phyloP scores from a whole-genome alignment of 2,888 invertebrate genomes.

The Marronus borbonicus region DNA sequence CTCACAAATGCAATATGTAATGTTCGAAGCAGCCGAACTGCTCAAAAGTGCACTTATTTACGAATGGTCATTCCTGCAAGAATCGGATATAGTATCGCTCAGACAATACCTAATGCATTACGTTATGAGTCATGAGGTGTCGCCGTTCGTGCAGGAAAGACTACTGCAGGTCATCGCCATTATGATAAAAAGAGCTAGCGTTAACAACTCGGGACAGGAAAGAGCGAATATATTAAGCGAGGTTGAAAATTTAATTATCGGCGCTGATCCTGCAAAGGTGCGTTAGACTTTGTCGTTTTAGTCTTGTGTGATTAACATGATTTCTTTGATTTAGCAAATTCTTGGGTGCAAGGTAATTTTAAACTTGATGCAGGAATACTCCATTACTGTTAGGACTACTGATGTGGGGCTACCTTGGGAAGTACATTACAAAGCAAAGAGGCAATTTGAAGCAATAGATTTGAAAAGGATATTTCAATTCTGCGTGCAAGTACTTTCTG shows the following conservation, averaged over 20 bases:
- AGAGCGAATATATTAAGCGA: constrained; percentile 80
- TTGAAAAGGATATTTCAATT: constrained; percentile 86
- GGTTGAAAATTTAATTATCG: constrained; percentile 83
- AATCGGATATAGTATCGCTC: constrained; percentile 79
- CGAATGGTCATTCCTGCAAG: constrained; percentile 86
- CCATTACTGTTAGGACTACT: constrained; percentile 87
- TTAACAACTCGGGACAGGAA: constrained; percentile 82
- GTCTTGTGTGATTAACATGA: constrained; percentile 2
- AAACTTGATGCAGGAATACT: constrained; percentile 91
- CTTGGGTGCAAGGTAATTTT: constrained; percentile 78
- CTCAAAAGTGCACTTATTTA: constrained; percentile 86
- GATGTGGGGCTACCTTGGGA: constrained; percentile 93
- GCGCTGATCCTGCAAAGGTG: constrained; percentile 78
- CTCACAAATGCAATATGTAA: constrained; percentile 82
- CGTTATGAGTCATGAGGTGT: constrained; percentile 77
- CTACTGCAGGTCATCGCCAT: constrained; percentile 86
- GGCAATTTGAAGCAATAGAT: constrained; percentile 86
- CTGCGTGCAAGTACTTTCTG: constrained; percentile 76
- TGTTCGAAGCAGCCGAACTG: constrained; percentile 90
- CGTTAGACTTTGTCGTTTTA: not conserved
- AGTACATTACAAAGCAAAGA: constrained; percentile 87
- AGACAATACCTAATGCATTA: constrained; percentile 86
- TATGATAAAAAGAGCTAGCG: constrained; percentile 87
- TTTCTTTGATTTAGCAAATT: constrained; percentile 75
- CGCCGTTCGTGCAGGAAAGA: constrained; percentile 84